Evolutionary conservation across 2,888 invertebrate genomes (phyloP), one percentile per base, ranked within the genome.

Genomic region (Catotricha subobsoleta): DNA sequence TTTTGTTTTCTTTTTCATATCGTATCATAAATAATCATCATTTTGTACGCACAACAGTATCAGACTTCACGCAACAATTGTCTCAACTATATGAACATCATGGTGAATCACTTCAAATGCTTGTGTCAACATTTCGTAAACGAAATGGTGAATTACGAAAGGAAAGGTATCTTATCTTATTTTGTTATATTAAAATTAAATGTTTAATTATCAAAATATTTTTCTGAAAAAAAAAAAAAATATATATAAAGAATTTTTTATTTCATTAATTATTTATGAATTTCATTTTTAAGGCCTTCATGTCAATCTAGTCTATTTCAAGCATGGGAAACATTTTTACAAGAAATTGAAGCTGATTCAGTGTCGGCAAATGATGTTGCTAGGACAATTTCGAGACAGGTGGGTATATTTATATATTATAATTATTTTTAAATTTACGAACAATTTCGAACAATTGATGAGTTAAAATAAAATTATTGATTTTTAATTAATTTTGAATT

Each of bases 281-380:
- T 31, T 30, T n/a, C 35, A 23, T 30, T 30, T 45, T 44, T 27
- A 67, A 83, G 83, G 62, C 80, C 82, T 45, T 72, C 79, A 45
- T 82, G 81, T 54, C 77, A 79, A 41, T 73, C 78, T 65, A 78
- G 81, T 34, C 71, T 90, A 54, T 87, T 87, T 62, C 81, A 87
- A 59, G 79, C 82, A 45, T 90, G 90, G 90, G 90, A 90, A 64
- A 80, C 79, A 46, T 69, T 90, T 45, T 74, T 90, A 44, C 86
- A 88, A 58, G 88, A 90, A 61, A 83, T 87, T 46, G 90, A 90
- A 65, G 79, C 84, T 29, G 88, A 90, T 58, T 84, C 87, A 16
- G 72, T 83, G 56, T 77, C 83, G 35, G 79, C 83, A 62, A 78
- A 79, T 55, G 88, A 87, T 57, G 78, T 90, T 46, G 80, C 88